Percentiles rank a stretch among this genome's conserved stretches.
phyloP scores from a whole-genome alignment of 2,888 invertebrate species.

The Gastracanthus pulcherrimus region DNA sequence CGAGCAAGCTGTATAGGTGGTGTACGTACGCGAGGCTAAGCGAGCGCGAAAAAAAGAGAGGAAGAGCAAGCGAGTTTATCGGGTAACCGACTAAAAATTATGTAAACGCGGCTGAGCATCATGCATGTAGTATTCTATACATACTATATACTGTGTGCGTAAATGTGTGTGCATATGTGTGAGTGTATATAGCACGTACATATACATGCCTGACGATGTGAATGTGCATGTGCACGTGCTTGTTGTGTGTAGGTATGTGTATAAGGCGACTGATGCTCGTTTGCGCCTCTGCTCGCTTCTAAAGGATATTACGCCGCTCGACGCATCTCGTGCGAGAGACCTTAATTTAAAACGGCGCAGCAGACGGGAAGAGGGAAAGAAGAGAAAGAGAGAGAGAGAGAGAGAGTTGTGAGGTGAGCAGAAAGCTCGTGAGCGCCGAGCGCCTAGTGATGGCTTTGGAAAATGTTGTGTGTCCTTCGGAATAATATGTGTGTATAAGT shows the following conservation, averaged over 20 bases:
- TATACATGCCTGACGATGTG: too few relatives aligned
- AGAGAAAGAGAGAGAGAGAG: background rate
- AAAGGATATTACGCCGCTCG: slow-evolving; percentile 25
- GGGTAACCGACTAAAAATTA: slow-evolving; percentile 32
- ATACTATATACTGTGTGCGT: too few relatives aligned
- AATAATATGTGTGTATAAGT: too few relatives aligned
- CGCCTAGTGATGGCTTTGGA: background rate
- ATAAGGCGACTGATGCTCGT: background rate
- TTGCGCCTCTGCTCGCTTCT: background rate
- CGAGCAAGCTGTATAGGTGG: too few relatives aligned
- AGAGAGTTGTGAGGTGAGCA: background rate
- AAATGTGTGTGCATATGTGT: too few relatives aligned
- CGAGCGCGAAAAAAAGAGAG: background rate
- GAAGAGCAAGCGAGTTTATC: background rate
- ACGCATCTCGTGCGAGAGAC: slow-evolving; percentile 44
- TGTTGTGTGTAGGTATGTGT: too few relatives aligned
- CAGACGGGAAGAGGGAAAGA: slow-evolving; percentile 2
- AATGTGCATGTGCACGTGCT: too few relatives aligned
- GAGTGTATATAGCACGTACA: too few relatives aligned
- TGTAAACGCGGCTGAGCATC: slow-evolving; percentile 32
- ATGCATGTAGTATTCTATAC: background rate
- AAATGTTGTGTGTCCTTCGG: background rate
- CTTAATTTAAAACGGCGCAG: slow-evolving; percentile 39
- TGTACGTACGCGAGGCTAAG: background rate
- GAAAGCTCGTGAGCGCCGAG: background rate